A percentile compares a stretch with the other conserved stretches of the same genome.
Conservation (phyloP, 2,113 vertebrate genomes). For the Empidonax alnorum region DNA sequence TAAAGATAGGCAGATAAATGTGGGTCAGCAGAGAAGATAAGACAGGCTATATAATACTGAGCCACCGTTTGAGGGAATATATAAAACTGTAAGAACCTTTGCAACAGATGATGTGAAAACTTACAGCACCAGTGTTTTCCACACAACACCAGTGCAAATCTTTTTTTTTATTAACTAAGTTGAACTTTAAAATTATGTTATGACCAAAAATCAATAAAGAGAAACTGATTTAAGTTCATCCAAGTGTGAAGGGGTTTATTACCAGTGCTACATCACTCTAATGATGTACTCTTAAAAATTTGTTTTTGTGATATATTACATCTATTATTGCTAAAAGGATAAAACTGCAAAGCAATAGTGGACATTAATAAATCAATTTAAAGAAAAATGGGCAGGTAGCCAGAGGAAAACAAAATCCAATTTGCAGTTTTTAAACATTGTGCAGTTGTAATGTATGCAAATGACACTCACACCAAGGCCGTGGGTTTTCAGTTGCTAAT, state of each 20-base stretch:
- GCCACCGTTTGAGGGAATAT: constrained; percentile 2
- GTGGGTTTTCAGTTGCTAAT: constrained; percentile 28
- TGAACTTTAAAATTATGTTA: constrained; percentile 91
- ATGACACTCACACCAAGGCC: background rate
- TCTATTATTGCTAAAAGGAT: constrained; percentile 89
- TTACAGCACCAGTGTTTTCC: constrained; percentile 72
- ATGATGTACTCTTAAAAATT: constrained; percentile 89
- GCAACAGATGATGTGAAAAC: constrained; percentile 64
- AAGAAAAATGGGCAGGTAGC: constrained; percentile 76
- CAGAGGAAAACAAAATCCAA: constrained; percentile 71
- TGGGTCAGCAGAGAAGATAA: background rate
- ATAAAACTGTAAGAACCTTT: constrained; percentile 46
- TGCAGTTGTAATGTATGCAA: constrained; percentile 70
- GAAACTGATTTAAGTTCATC: constrained; percentile 89
- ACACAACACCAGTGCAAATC: constrained; percentile 74
- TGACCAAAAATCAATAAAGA: constrained; percentile 90
- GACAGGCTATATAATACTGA: constrained; percentile 36
- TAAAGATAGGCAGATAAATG: constrained; percentile 51
- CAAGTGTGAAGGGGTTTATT: constrained; percentile 88
- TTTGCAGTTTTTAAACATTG: constrained; percentile 60
- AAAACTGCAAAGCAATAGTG: constrained; percentile 83
- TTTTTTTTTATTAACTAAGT: constrained; percentile 87
- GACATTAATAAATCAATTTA: constrained; percentile 86
- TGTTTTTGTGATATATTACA: constrained; percentile 87
- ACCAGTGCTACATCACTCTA: constrained; percentile 86